Conservation (phyloP, 1,140 invertebrate species). For the Psilanteris sp. region DNA sequence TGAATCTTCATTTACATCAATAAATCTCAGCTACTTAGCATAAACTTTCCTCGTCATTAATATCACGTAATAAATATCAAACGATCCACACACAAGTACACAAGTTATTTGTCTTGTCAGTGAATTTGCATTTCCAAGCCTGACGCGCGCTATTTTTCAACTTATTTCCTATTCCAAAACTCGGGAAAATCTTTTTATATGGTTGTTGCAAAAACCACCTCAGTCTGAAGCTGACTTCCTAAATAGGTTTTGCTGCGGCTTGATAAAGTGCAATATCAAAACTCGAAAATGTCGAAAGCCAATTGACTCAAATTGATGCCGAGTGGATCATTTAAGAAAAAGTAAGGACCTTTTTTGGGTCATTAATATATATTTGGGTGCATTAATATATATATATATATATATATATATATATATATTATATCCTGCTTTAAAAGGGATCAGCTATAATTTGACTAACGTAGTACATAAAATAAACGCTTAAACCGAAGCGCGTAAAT, state of each 20-base stretch:
- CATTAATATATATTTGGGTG: too few species aligned
- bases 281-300: too few species aligned
- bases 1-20: constrained; percentile 30
- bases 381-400: too few species aligned
- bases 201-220: too few species aligned
- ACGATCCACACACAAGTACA: not conserved
- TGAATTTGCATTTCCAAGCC: constrained; percentile 15
- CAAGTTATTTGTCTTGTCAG: constrained; percentile 20
- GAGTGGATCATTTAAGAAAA: too few species aligned
- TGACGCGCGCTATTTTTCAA: constrained; percentile 3
- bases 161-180: constrained; percentile 20
- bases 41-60: constrained; percentile 25
- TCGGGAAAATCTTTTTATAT: constrained; percentile 6
- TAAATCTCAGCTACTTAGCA: constrained; percentile 20
- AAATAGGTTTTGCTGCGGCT: constrained; percentile 28
- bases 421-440: too few species aligned
- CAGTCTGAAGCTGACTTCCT: constrained; percentile 10
- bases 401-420: too few species aligned
- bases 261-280: constrained; percentile 48
- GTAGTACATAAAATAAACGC: too few species aligned
- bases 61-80: constrained; percentile 28
- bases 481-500: too few species aligned
- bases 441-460: too few species aligned
- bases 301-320: too few species aligned
- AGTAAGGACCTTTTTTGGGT: too few species aligned